Percentiles rank a stretch among this genome's conserved stretches.
Evolutionary conservation across 2,888 invertebrate species (phyloP).

Genomic region (Ceratothoa steindachneri): DNA sequence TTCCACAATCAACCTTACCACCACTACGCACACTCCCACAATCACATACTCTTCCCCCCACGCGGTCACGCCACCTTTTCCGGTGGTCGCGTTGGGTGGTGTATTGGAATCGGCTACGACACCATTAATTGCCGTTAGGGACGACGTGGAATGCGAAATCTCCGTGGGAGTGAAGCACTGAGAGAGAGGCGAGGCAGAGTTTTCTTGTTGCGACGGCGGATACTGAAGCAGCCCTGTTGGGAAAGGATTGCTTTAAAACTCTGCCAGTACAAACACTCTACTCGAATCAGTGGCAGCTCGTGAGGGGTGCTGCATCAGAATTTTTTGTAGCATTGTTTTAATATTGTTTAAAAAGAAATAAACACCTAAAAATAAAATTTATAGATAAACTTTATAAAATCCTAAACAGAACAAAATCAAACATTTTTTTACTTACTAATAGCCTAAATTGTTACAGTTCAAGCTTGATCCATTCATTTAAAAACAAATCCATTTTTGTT

Average conservation of each 20-base stretch:
- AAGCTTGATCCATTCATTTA: no score
- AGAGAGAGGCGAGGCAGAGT: background rate
- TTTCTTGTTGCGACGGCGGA: background rate
- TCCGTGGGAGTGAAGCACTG: background rate
- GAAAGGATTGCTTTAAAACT: background rate
- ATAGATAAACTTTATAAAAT: no score
- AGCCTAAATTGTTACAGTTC: no score
- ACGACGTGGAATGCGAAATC: background rate
- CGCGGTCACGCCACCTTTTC: conserved; percentile 27
- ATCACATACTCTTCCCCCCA: conserved; percentile 42
- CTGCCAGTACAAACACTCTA: no score
- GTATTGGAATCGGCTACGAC: background rate
- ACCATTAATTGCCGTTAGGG: background rate
- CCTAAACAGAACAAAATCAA: no score
- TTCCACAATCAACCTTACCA: conserved; percentile 41
- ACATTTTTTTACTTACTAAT: no score
- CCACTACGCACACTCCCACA: conserved; percentile 43
- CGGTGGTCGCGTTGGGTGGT: background rate
- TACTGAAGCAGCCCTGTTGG: background rate
- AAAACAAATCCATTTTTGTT: no score
- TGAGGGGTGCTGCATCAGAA: no score
- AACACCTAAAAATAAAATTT: no score
- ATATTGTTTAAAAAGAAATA: no score
- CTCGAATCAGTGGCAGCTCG: no score
- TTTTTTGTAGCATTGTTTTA: no score